A percentile compares a stretch with the other conserved stretches of the same genome.
Conservation (phyloP, 2,888 invertebrate species). For the Acanthosepion lycidas region DNA sequence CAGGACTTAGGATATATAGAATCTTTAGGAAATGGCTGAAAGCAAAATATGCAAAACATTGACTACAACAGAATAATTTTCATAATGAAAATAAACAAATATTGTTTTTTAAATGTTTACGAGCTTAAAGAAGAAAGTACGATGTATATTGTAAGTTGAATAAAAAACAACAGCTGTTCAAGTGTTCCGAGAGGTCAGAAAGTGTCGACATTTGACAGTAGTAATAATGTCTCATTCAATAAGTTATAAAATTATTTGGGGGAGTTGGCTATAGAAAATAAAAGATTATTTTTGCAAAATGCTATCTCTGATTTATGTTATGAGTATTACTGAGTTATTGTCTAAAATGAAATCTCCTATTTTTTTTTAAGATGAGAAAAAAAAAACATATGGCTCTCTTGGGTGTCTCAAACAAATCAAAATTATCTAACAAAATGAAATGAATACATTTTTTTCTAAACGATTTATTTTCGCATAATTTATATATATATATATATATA, state of each 20-base stretch:
- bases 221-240: not conserved
- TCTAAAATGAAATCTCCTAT: too few relatives aligned
- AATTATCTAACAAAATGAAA: not conserved
- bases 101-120: too few relatives aligned
- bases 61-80: not conserved
- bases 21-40: constrained; percentile 24
- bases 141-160: not conserved
- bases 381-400: too few relatives aligned
- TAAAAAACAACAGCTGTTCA: not conserved
- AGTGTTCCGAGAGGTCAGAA: not conserved
- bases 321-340: not conserved
- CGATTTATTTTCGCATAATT: not conserved
- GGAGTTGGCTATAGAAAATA: not conserved
- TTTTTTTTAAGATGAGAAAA: too few relatives aligned
- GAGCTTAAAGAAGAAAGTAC: not conserved
- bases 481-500: not conserved
- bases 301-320: not conserved
- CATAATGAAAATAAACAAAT: not conserved
- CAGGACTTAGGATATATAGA: not conserved
- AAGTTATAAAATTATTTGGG: not conserved
- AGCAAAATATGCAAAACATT: not conserved
- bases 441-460: not conserved
- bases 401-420: too few relatives aligned
- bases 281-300: not conserved
- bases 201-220: not conserved